A percentile compares a stretch with the other conserved stretches of the same genome.
These are phyloP conservation scores for Agrilus cyanescens DNA, from an alignment of 2,888 invertebrate species.

Conservation along the genomic window DNA sequence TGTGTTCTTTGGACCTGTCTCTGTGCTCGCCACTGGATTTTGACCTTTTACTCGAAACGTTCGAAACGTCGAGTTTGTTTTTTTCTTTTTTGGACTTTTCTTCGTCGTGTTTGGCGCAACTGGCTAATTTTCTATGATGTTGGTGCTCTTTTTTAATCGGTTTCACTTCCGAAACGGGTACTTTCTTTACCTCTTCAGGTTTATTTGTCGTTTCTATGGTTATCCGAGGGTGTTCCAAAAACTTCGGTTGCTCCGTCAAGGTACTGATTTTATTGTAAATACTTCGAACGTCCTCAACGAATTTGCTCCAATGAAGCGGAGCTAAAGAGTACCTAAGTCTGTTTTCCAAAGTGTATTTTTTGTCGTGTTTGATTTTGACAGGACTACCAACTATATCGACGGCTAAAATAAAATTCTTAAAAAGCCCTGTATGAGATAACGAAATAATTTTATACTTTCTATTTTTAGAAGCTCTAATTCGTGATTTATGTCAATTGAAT, in stretches of 20 bases:
- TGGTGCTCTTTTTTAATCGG: constrained; percentile 29
- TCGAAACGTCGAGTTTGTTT: constrained; percentile 11
- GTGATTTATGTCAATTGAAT: constrained; percentile 63
- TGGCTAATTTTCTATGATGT: constrained; percentile 12
- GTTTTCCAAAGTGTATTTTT: constrained; percentile 34
- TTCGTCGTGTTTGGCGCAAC: constrained; percentile 1
- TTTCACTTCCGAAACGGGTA: constrained; percentile 23
- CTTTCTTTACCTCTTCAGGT: constrained; percentile 20
- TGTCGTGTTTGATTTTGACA: constrained; percentile 38
- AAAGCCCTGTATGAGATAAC: not conserved
- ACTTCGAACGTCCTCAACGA: constrained; percentile 24
- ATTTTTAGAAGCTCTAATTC: constrained; percentile 62
- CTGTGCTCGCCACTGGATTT: constrained; percentile 10
- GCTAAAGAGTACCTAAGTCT: constrained; percentile 27
- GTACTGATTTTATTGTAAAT: constrained; percentile 25
- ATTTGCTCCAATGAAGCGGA: constrained; percentile 28
- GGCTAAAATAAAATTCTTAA: constrained; percentile 34
- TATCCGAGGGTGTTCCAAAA: constrained; percentile 26
- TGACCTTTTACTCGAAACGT: constrained; percentile 9
- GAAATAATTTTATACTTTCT: constrained; percentile 52
- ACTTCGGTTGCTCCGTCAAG: no score
- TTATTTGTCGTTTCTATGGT: constrained; percentile 31
- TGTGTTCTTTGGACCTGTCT: constrained; percentile 3
- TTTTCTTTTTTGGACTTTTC: constrained; percentile 9
- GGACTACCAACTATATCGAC: constrained; percentile 47